Evolutionary conservation across 2,113 vertebrate species (phyloP).

Genomic region (Malurus alboscapulatus): DNA sequence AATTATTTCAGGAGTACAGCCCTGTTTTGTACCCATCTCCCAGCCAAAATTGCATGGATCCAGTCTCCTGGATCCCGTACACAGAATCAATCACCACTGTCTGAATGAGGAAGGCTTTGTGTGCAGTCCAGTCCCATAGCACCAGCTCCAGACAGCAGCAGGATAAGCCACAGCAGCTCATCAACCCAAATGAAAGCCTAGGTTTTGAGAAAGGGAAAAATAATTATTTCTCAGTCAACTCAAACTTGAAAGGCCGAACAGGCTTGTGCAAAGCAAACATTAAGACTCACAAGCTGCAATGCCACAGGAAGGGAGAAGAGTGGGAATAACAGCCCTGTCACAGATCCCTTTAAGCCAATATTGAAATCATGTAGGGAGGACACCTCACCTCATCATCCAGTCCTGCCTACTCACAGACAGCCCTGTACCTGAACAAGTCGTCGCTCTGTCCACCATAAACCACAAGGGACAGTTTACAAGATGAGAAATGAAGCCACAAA

Average conservation of each 20-base stretch:
- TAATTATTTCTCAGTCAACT: neutral
- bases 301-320: neutral
- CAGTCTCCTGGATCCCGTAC: neutral
- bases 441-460: neutral
- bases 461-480: neutral
- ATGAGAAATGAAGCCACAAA: neutral
- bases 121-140: neutral
- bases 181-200: neutral
- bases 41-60: neutral
- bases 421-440: neutral
- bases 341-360: neutral
- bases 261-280: neutral
- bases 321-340: neutral
- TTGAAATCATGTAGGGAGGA: neutral
- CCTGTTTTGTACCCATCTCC: neutral
- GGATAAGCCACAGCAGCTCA: neutral
- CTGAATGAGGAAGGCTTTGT: neutral
- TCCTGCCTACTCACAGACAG: neutral
- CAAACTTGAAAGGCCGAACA: neutral
- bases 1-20: neutral
- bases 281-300: neutral
- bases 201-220: neutral
- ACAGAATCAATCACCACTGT: fast-evolving
- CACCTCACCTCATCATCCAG: neutral
- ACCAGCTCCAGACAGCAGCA: neutral